Evolutionary conservation across 2,888 invertebrate species (phyloP).

Genomic region (Pristionchus japonicus): DNA sequence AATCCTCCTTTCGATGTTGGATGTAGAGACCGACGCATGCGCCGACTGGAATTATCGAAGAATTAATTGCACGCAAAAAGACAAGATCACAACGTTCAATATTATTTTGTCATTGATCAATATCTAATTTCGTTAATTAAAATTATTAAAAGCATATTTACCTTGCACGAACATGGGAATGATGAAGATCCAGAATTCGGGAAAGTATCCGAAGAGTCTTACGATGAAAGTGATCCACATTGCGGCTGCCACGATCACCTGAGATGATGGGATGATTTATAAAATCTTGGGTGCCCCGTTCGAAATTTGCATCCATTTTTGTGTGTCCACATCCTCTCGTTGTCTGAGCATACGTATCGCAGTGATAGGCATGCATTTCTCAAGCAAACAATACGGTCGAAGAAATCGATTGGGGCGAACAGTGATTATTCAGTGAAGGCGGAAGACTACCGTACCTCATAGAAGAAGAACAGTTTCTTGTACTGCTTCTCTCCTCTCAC

Average conservation of each 20-base stretch:
- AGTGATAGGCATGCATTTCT: neutral
- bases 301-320: too few relatives aligned
- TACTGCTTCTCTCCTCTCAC: neutral
- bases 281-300: too few relatives aligned
- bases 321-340: too few relatives aligned
- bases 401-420: too few relatives aligned
- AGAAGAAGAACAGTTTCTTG: neutral
- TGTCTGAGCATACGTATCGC: too few relatives aligned
- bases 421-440: neutral
- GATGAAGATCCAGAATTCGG: neutral
- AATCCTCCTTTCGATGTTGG: neutral
- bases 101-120: too few relatives aligned
- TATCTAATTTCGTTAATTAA: neutral
- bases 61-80: neutral
- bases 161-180: neutral
- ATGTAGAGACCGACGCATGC: neutral
- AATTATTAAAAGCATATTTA: neutral
- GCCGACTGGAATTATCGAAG: neutral
- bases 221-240: neutral
- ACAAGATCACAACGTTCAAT: too few relatives aligned
- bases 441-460: neutral
- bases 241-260: neutral
- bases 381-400: too few relatives aligned
- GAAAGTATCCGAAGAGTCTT: neutral
- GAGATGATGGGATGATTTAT: neutral